Base-by-base conservation (phyloP, 2,888 invertebrate genomes). In the Nomada goodeniana region DNA sequence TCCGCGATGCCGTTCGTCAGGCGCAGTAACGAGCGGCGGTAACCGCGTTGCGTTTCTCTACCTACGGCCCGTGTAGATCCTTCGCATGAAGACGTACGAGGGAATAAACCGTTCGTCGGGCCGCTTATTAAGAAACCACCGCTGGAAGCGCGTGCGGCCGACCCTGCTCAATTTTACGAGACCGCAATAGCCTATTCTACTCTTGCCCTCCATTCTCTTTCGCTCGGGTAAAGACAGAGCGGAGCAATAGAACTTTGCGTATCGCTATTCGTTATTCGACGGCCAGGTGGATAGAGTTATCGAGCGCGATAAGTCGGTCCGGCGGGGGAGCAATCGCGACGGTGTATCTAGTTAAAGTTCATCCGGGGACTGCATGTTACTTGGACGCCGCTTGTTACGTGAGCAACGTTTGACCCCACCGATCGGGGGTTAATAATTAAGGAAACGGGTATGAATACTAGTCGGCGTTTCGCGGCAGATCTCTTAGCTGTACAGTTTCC, bases 141-240 rank as follows among this genome's bases (percentile, higher is more conserved):
- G 79, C 72, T 87, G 81, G 83, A 71, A 83, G 85, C 89, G 85
- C 82, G 87, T 85, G 88, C 86, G 80, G 80, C 84, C 73, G 63
- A 85, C 83, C 80, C 86, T 78, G 90, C 86, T 85, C 76, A 76
- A 87, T 87, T 91, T 92, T 91, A 91, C 88, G 91, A 91, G 90
- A 92, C 92, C 92, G 82, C 92, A 91, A 87, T 79, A 70, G 88
- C 77, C 86, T 79, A 72, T 87, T 86, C 82, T 71, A 29, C 50
- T 63, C 60, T n/a, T n/a, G 10, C 70, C 36, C 50, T 36, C 20
- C 18, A 7, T 2, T 60, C 52, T 36, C 3, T 9, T 11, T 36
- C 10, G 29, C 65, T n/a, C 7, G 18, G 3, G 29, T 18, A n/a
- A 5, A 50, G 50, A 57, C 57, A 11, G 57, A 57, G 13, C 20